These are phyloP conservation scores for Diabrotica balteata DNA, from an alignment of 2,888 invertebrate genomes.

Conservation along the genomic window DNA sequence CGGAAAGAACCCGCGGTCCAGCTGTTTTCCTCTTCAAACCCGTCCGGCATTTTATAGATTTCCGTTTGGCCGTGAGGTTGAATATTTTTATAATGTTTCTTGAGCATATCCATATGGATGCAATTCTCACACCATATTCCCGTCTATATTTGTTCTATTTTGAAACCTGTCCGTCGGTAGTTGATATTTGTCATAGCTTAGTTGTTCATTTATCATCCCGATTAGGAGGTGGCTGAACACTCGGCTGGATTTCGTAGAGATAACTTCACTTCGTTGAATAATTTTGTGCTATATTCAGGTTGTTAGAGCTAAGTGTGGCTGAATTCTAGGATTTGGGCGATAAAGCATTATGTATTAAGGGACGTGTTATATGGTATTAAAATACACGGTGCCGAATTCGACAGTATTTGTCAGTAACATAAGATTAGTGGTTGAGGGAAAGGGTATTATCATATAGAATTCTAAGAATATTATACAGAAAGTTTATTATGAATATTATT, in stretches of 20 bases:
- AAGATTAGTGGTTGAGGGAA: too few species aligned
- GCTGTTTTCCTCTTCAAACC: too few species aligned
- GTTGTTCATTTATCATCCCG: conserved; percentile 14
- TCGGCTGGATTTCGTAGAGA: conserved; percentile 1
- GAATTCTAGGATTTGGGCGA: background rate
- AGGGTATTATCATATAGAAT: too few species aligned
- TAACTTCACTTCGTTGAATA: background rate
- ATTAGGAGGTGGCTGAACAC: conserved; percentile 15
- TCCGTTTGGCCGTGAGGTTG: background rate
- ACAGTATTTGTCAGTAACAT: too few species aligned
- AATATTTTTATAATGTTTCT: conserved; percentile 11
- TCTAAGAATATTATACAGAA: too few species aligned
- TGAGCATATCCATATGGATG: conserved; percentile 9
- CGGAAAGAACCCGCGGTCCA: too few species aligned
- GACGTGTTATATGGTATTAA: too few species aligned
- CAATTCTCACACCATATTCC: background rate
- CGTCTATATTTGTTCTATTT: conserved; percentile 9
- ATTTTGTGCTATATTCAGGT: conserved; percentile 4
- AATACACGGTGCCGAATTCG: too few species aligned
- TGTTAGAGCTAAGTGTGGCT: background rate
- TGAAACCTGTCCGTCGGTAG: conserved; percentile 3
- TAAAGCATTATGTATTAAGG: background rate
- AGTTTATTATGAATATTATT: too few species aligned
- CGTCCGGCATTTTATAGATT: background rate
- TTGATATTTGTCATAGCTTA: conserved; percentile 12